Conservation (phyloP, 2,113 vertebrate species). For the Benitochromis conjunctus region DNA sequence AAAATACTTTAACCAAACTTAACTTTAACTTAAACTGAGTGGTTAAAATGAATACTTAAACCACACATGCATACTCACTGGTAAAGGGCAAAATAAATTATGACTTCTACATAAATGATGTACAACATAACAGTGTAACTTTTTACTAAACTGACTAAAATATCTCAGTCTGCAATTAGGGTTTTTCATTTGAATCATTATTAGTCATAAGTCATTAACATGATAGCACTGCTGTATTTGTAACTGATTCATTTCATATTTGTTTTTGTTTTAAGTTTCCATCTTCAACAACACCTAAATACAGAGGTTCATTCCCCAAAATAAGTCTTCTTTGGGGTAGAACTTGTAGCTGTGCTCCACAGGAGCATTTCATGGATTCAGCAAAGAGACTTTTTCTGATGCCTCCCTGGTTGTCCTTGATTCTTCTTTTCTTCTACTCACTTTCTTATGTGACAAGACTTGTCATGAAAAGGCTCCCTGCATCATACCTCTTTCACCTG, state of each 20-base stretch:
- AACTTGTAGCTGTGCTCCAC: not conserved
- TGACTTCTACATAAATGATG: not conserved
- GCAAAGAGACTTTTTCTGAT: not conserved
- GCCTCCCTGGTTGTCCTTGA: not conserved
- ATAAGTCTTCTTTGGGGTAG: not conserved
- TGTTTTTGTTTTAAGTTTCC: not conserved
- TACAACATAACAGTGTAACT: not conserved
- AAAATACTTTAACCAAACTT: not conserved
- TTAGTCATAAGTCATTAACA: not conserved
- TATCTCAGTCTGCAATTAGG: not conserved
- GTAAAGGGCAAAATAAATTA: not conserved
- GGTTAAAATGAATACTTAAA: not conserved
- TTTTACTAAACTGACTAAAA: not conserved
- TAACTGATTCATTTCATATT: not conserved
- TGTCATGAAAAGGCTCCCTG: conserved; percentile 4
- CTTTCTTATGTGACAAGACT: not conserved
- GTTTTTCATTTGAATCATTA: not conserved
- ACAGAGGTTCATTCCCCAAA: not conserved
- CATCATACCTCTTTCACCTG: not conserved
- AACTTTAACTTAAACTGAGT: not conserved
- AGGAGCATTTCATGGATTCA: not conserved
- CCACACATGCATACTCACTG: not conserved
- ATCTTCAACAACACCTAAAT: not conserved
- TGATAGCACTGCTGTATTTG: not conserved
- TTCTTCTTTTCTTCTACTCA: not conserved